Evolutionary conservation across 2,113 vertebrate species (phyloP), one percentile per base, ranked within the genome.

Genomic region (Apus apus): DNA sequence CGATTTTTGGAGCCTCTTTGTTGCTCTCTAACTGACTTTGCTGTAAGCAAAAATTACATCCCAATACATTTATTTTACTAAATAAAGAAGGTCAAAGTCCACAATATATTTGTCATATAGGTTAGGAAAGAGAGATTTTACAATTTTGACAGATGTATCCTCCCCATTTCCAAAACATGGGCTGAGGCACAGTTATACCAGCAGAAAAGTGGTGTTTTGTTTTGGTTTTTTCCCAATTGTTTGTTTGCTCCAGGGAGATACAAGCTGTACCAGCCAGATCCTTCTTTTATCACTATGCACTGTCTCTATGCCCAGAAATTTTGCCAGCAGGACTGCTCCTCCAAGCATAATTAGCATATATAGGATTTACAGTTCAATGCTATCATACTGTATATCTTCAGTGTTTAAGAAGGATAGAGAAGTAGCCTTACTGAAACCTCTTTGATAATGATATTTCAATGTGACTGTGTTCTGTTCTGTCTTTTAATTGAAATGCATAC

Each of bases 191-290:
- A 43, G n/a, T 90, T 62, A 56, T 25, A 61, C 46, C 29, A 56
- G 18, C 36, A 84, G 62, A 38, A 50, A 60, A 78, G 30, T 51
- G 13, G 3, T 43, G 23, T 21, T 26, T 10, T 8, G 3, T 43
- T 43, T 51, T 11, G 2, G 36, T 27, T 21, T 26, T 10, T 8
- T 4, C 4, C 13, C 36, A 51, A 1, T 58, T 40, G 75, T 60
- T 94, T 86, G 17, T 93, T 91, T 91, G 30, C 56, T 93, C 19
- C 23, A 14, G 53, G 23, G 53, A 77, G 17, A 71, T 61, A 84
- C 83, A 93, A 67, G 26, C 36, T 87, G 82, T 93, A 93, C 85
- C 45, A 86, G 60, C 30, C 89, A 89, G 81, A 83, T 45, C 57
- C 40, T 43, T 72, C 78, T 95, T 89, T 85, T 84, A 85, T 82